Conservation (phyloP, 2,888 invertebrate species). For the Sthenelais limicola region DNA sequence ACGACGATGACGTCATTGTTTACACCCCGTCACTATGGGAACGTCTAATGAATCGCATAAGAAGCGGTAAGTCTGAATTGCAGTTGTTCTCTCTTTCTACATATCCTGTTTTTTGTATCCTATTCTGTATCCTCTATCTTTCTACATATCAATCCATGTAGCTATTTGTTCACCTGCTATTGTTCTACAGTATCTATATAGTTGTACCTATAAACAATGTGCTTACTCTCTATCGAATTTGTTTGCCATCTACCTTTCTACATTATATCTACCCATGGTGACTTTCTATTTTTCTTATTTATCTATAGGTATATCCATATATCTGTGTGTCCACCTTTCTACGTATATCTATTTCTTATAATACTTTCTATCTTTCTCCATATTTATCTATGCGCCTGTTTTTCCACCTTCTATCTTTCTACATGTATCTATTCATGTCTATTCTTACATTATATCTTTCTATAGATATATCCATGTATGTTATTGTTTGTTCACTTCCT, state of each 20-base stretch:
- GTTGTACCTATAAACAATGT: too few species aligned
- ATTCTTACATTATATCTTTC: neutral
- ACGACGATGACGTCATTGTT: neutral
- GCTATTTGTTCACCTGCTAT: too few species aligned
- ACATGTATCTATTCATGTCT: neutral
- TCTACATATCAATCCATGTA: too few species aligned
- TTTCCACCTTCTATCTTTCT: neutral
- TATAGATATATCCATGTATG: too few species aligned
- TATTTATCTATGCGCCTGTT: neutral
- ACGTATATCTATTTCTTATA: neutral
- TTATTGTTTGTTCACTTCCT: too few species aligned
- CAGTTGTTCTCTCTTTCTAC: neutral
- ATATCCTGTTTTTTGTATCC: too few species aligned
- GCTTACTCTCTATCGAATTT: too few species aligned
- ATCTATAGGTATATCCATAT: neutral
- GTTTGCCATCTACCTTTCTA: neutral
- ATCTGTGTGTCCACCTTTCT: neutral
- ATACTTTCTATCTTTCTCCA: neutral
- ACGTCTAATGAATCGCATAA: slow-evolving; percentile 4
- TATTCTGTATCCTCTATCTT: too few species aligned
- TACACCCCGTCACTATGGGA: slow-evolving; percentile 8
- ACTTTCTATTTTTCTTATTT: too few species aligned
- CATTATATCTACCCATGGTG: neutral
- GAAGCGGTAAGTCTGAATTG: neutral
- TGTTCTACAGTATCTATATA: too few species aligned